Evolutionary conservation across 2,797 vertebrate species (phyloP).

Genomic region (Silurus aristotelis): DNA sequence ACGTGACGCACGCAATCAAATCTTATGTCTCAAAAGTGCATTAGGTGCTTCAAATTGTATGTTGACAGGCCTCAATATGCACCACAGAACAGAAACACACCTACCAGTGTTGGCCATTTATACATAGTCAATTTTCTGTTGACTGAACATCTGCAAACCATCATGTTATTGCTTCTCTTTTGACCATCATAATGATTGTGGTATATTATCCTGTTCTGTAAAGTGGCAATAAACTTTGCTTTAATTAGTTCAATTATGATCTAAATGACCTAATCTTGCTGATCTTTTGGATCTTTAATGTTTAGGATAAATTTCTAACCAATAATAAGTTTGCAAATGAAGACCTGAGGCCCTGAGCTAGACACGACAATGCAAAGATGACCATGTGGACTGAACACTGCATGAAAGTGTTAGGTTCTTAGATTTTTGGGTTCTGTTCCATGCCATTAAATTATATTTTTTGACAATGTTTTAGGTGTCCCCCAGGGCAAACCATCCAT

Average conservation of each 20-base stretch:
- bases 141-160: background rate
- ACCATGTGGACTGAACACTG: background rate
- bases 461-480: slow-evolving; percentile 19
- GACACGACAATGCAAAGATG: background rate
- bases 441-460: background rate
- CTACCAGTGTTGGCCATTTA: background rate
- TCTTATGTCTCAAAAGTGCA: background rate
- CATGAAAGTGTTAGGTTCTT: background rate
- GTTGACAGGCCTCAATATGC: background rate
- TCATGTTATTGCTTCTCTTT: background rate
- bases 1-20: background rate
- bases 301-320: too few species aligned
- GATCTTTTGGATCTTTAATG: background rate
- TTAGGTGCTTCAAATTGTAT: background rate
- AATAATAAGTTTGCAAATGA: background rate
- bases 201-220: background rate
- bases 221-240: background rate
- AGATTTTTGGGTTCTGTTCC: background rate
- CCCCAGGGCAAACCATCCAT: slow-evolving; percentile 60
- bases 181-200: background rate
- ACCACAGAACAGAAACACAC: background rate
- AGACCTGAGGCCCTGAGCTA: too few species aligned
- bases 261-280: background rate
- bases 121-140: background rate
- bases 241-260: background rate